Evolutionary conservation across 2,888 invertebrate species (phyloP).

Genomic region (Drosophila pseudotalamancana): DNA sequence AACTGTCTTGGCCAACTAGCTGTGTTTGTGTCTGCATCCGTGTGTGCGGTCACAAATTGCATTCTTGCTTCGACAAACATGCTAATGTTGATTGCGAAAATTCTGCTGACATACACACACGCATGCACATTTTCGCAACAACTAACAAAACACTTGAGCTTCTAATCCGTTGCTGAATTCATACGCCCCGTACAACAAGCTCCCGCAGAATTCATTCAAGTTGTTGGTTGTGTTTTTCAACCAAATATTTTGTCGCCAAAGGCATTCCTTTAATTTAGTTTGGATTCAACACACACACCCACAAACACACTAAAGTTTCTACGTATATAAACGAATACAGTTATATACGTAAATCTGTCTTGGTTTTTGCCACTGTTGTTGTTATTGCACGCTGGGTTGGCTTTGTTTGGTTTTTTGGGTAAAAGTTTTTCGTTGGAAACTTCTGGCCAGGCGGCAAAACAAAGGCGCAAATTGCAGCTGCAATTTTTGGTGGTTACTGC

Average conservation of each 20-base stretch:
- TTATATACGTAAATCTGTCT: conserved; percentile 15
- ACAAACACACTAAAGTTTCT: conserved; percentile 17
- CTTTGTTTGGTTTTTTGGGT: conserved; percentile 49
- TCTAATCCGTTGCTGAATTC: conserved; percentile 36
- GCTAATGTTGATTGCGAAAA: conserved; percentile 65
- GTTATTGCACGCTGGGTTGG: conserved; percentile 24
- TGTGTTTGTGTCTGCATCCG: background rate
- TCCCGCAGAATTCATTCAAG: conserved; percentile 10
- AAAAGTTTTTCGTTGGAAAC: conserved; percentile 64
- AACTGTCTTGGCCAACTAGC: conserved; percentile 9
- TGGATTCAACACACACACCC: conserved; percentile 57
- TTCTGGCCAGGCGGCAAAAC: conserved; percentile 62
- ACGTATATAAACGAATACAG: conserved; percentile 27
- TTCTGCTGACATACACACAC: conserved; percentile 24
- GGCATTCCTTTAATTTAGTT: conserved; percentile 75
- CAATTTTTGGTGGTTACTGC: conserved; percentile 54
- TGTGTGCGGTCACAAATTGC: conserved; percentile 51
- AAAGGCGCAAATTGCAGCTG: conserved; percentile 73
- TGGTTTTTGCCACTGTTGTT: conserved; percentile 25
- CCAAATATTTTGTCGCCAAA: conserved; percentile 71
- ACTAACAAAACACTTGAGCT: conserved; percentile 36
- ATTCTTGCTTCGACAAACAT: conserved; percentile 64
- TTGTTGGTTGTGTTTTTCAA: conserved; percentile 35
- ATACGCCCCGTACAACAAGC: conserved; percentile 2
- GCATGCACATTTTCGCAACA: conserved; percentile 16